phyloP scores from a whole-genome alignment of 2,797 vertebrate species.

The Dermochelys coriacea region DNA sequence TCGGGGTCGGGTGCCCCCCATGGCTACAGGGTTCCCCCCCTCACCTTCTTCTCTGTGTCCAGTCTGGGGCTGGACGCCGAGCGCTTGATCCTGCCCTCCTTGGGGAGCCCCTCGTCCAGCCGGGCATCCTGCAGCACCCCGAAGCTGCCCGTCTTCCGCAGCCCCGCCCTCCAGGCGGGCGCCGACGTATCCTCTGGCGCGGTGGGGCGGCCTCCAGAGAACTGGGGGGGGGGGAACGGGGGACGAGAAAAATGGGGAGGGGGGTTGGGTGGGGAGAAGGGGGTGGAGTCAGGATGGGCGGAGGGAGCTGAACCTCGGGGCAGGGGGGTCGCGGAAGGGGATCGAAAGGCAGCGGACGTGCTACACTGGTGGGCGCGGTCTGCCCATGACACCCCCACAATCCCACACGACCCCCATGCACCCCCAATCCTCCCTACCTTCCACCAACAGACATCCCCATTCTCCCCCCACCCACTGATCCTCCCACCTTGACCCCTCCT shows the following conservation, averaged over 20 bases:
- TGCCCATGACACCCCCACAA: background rate
- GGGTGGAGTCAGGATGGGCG: background rate
- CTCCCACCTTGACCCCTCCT: background rate
- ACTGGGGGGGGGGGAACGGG: background rate
- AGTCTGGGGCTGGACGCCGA: slow-evolving; percentile 75
- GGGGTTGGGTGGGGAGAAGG: background rate
- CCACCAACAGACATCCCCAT: background rate
- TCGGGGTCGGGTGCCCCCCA: background rate
- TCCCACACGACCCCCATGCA: background rate
- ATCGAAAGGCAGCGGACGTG: background rate
- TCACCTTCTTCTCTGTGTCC: slow-evolving; percentile 64
- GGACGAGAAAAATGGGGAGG: background rate
- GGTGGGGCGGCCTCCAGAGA: slow-evolving; percentile 24
- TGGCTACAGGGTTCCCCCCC: background rate
- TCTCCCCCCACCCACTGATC: background rate
- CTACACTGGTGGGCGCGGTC: background rate
- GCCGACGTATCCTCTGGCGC: slow-evolving; percentile 28
- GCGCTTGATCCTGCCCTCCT: slow-evolving; percentile 64
- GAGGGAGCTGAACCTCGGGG: background rate
- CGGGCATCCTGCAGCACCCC: slow-evolving; percentile 52
- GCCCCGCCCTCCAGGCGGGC: slow-evolving; percentile 63
- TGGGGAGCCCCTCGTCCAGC: background rate
- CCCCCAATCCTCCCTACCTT: background rate
- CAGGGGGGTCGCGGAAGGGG: background rate
- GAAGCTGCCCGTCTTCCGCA: slow-evolving; percentile 76